phyloP scores from a whole-genome alignment of 1,140 invertebrate species.

The Drosophila pruinosa region DNA sequence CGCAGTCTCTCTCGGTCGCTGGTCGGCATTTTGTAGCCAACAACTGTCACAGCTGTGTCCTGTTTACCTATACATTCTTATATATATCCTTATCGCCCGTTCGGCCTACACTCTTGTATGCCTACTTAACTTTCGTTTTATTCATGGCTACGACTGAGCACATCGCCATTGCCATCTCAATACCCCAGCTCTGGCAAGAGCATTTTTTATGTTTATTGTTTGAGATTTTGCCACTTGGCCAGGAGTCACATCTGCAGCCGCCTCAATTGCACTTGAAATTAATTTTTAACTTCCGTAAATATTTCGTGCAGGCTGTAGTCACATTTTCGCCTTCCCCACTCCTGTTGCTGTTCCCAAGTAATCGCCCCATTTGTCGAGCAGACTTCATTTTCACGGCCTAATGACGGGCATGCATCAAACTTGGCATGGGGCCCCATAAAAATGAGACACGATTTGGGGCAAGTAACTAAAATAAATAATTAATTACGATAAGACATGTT shows the following conservation, averaged over 20 bases:
- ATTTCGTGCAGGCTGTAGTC: conserved; percentile 45
- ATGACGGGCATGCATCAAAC: conserved; percentile 75
- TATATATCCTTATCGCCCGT: not conserved
- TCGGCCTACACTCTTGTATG: conserved; percentile 10
- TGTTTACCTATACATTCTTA: conserved; percentile 17
- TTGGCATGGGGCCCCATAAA: conserved; percentile 47
- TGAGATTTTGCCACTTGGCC: conserved; percentile 58
- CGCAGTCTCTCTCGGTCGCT: not conserved
- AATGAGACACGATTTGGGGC: conserved; percentile 37
- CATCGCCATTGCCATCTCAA: not conserved
- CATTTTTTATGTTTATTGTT: conserved; percentile 78
- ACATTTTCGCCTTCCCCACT: not conserved
- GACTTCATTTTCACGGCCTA: conserved; percentile 49
- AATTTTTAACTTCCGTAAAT: conserved; percentile 80
- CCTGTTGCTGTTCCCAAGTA: not conserved
- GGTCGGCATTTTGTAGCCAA: conserved; percentile 28
- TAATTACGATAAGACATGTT: conserved; percentile 68
- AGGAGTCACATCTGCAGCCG: conserved; percentile 61
- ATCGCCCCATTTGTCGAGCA: conserved; percentile 47
- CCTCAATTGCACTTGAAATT: conserved; percentile 65
- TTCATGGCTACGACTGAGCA: conserved; percentile 56
- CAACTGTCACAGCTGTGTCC: conserved; percentile 58
- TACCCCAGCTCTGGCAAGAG: not conserved
- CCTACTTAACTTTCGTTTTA: conserved; percentile 67
- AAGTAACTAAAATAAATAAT: conserved; percentile 67